Conservation (phyloP, 2,888 invertebrate species). For the Hedya salicella region DNA sequence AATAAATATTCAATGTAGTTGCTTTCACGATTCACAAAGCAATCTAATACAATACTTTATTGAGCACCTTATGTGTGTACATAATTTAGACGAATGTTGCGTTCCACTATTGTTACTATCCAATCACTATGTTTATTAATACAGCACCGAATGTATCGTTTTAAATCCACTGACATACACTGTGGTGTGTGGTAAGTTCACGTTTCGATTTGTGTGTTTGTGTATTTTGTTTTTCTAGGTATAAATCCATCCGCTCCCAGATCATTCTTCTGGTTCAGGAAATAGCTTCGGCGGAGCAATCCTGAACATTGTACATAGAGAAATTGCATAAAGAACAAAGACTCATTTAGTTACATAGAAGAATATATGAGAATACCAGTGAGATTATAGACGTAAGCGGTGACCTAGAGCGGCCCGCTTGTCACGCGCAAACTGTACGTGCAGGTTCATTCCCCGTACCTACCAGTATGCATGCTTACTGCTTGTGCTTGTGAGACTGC, state of each 20-base stretch:
- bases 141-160: slow-evolving; percentile 26
- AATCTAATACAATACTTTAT: slow-evolving; percentile 35
- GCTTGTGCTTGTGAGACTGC: slow-evolving; percentile 41
- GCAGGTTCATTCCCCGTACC: slow-evolving; percentile 65
- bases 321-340: slow-evolving; percentile 80
- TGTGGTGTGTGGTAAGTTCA: slow-evolving; percentile 70
- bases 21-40: background rate
- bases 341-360: slow-evolving; percentile 82
- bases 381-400: slow-evolving; percentile 83
- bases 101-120: slow-evolving; percentile 12
- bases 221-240: slow-evolving; percentile 82
- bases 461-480: slow-evolving; percentile 64
- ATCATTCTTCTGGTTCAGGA: slow-evolving; percentile 85
- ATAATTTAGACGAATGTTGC: slow-evolving; percentile 29
- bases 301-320: slow-evolving; percentile 81
- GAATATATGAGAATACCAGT: slow-evolving; percentile 81
- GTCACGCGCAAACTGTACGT: slow-evolving; percentile 79
- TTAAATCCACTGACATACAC: slow-evolving; percentile 40
- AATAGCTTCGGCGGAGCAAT: slow-evolving; percentile 78
- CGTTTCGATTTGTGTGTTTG: slow-evolving; percentile 74
- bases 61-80: slow-evolving; percentile 28
- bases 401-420: slow-evolving; percentile 82
- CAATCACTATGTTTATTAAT: slow-evolving; percentile 21
- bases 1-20: slow-evolving; percentile 8
- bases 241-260: slow-evolving; percentile 84